phyloP scores from a whole-genome alignment of 2,888 invertebrate species.

The Dascillus cervinus region DNA sequence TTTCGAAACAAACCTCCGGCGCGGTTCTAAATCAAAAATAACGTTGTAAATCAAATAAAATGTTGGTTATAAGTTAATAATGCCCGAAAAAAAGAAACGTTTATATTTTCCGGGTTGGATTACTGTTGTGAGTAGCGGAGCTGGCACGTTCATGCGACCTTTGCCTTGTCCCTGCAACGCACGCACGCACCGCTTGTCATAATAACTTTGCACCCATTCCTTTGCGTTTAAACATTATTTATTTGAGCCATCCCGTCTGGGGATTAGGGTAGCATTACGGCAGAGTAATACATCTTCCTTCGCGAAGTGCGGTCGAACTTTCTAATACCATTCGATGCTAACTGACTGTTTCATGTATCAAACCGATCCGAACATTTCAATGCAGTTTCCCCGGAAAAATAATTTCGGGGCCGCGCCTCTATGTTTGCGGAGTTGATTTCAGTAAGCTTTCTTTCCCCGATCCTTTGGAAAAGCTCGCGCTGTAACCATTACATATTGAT shows the following conservation, averaged over 20 bases:
- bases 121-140: too few relatives aligned
- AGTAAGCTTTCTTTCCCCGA: slow-evolving; percentile 1
- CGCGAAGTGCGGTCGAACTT: slow-evolving; percentile 15
- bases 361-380: not conserved
- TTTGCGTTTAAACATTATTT: slow-evolving; percentile 30
- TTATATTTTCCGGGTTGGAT: too few relatives aligned
- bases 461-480: slow-evolving; percentile 3
- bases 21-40: too few relatives aligned
- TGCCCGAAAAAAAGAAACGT: too few relatives aligned
- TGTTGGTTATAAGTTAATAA: too few relatives aligned
- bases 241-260: slow-evolving; percentile 27
- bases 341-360: slow-evolving; percentile 13
- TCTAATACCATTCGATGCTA: slow-evolving; percentile 17
- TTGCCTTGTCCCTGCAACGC: slow-evolving; percentile 17
- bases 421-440: too few relatives aligned
- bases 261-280: slow-evolving; percentile 28
- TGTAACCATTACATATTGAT: slow-evolving; percentile 7
- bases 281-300: slow-evolving; percentile 28
- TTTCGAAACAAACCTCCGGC: too few relatives aligned
- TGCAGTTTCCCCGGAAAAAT: too few relatives aligned
- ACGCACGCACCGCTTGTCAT: slow-evolving; percentile 29
- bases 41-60: too few relatives aligned
- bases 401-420: too few relatives aligned
- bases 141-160: slow-evolving; percentile 15
- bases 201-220: slow-evolving; percentile 30